Evolutionary conservation across 2,113 vertebrate genomes (phyloP).

Genomic region (Eudorcas thomsonii): DNA sequence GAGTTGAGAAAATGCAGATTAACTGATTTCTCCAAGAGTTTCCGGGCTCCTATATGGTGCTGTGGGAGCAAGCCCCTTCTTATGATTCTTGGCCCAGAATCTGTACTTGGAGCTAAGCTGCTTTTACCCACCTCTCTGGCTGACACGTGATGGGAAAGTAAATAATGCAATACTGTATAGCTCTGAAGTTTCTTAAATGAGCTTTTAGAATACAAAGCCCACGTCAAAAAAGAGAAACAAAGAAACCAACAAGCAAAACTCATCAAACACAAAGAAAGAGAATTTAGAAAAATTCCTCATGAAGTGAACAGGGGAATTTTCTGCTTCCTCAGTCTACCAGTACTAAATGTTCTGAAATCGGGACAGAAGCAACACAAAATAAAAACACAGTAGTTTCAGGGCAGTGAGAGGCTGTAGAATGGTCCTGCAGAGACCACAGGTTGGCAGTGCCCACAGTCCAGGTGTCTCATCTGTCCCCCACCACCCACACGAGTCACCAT

Average conservation of each 20-base stretch:
- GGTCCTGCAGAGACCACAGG: accelerated
- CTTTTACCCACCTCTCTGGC: too few relatives aligned
- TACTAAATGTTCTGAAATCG: not conserved
- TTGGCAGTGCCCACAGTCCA: not conserved
- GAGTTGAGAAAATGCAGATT: not conserved
- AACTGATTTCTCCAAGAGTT: not conserved
- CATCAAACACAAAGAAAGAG: not conserved
- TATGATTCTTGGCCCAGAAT: accelerated
- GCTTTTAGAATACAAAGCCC: not conserved
- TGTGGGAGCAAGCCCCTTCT: not conserved
- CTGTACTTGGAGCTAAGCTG: not conserved
- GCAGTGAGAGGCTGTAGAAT: not conserved
- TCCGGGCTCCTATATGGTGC: not conserved
- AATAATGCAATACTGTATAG: not conserved
- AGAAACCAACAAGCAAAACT: not conserved
- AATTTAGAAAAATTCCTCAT: conserved; percentile 1
- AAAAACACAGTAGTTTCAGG: not conserved
- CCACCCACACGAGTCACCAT: accelerated
- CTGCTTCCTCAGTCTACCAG: not conserved
- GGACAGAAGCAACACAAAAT: not conserved
- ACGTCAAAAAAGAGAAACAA: not conserved
- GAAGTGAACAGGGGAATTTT: not conserved
- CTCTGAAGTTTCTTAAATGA: not conserved
- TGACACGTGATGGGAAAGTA: not conserved
- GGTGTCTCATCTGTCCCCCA: accelerated